Evolutionary conservation across 2,797 vertebrate genomes (phyloP).

Genomic region (Anas acuta): DNA sequence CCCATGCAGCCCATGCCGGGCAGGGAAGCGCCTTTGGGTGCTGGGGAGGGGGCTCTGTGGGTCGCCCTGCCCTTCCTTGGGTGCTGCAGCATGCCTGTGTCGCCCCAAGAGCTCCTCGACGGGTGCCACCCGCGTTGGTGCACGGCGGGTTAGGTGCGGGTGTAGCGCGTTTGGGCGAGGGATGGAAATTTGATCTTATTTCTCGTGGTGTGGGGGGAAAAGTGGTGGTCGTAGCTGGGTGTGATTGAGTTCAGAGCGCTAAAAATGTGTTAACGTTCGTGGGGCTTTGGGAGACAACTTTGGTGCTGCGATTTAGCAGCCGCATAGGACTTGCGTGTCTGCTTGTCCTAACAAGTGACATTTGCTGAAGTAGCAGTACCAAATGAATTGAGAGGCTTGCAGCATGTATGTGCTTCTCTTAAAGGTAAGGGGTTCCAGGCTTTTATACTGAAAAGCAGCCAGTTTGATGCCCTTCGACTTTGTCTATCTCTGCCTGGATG

Average conservation of each 20-base stretch:
- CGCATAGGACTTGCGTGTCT: fast-evolving
- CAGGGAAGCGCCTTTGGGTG: no score
- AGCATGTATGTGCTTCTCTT: fast-evolving
- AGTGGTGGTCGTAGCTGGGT: not conserved
- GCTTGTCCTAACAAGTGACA: fast-evolving
- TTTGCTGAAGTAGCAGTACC: not conserved
- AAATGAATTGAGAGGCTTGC: not conserved
- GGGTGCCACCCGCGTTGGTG: no score
- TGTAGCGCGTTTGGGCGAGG: not conserved
- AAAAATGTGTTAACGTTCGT: fast-evolving
- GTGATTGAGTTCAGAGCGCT: not conserved
- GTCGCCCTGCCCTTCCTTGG: no score
- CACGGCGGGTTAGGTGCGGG: not conserved
- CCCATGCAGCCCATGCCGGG: not conserved
- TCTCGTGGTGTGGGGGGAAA: not conserved
- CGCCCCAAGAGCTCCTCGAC: no score
- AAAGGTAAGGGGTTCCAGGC: fast-evolving
- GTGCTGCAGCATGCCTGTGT: no score
- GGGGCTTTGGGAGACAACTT: not conserved
- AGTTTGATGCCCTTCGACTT: fast-evolving
- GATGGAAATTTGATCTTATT: not conserved
- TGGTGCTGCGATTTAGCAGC: not conserved
- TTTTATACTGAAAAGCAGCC: not conserved
- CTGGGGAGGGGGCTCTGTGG: no score
- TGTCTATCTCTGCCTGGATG: not conserved